Conservation (phyloP, 2,113 vertebrate genomes). For the Aramus guarauna region DNA sequence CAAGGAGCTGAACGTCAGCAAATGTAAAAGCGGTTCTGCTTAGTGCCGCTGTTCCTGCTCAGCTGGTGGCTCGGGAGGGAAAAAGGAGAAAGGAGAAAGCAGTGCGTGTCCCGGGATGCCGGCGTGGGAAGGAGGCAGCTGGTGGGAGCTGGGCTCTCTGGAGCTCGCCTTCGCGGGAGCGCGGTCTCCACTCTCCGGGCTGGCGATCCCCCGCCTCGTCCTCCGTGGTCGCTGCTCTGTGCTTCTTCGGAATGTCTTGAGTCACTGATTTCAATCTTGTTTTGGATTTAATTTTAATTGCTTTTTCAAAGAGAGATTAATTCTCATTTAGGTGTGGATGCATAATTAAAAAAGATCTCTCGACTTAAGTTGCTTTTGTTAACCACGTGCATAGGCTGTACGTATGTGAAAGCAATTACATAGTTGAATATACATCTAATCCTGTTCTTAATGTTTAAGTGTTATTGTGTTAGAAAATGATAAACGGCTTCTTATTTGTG, state of each 20-base stretch:
- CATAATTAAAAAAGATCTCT: conserved; percentile 8
- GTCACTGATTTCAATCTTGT: not conserved
- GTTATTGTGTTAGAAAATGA: conserved; percentile 3
- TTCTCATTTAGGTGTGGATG: conserved; percentile 6
- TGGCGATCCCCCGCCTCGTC: fast-evolving
- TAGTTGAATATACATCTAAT: conserved; percentile 20
- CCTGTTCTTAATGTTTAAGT: not conserved
- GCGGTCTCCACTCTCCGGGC: fast-evolving
- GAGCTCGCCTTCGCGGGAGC: not conserved
- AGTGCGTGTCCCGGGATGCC: fast-evolving
- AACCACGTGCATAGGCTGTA: not conserved
- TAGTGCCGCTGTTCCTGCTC: not conserved
- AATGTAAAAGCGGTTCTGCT: not conserved
- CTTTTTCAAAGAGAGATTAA: not conserved
- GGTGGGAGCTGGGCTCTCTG: not conserved
- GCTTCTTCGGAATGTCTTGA: not conserved
- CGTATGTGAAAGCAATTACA: not conserved
- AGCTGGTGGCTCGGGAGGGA: too few species aligned
- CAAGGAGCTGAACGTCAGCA: not conserved
- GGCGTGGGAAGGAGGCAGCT: fast-evolving
- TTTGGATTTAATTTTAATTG: not conserved
- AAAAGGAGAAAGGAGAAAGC: not conserved
- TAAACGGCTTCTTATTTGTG: conserved; percentile 8
- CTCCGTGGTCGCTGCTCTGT: not conserved
- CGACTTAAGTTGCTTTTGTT: not conserved